phyloP scores from a whole-genome alignment of 2,888 invertebrate species.

The Drosophila kanekoi region DNA sequence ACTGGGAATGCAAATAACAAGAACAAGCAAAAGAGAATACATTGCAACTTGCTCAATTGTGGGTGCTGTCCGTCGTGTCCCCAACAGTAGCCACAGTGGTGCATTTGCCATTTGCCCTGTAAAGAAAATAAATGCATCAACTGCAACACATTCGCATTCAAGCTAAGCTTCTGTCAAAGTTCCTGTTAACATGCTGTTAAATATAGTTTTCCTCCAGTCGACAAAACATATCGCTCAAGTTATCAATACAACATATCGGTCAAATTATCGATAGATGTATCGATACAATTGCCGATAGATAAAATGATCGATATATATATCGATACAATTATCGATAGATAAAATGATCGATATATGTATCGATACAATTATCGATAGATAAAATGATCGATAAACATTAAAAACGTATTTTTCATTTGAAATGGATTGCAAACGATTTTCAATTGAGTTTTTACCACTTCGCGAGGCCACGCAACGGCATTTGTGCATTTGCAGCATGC shows the following conservation, averaged over 20 bases:
- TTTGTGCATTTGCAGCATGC: constrained; percentile 42
- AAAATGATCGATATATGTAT: too few species aligned
- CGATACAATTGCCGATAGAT: too few species aligned
- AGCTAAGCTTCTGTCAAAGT: neutral
- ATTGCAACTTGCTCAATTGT: constrained; percentile 21
- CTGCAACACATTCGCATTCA: too few species aligned
- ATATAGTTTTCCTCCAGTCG: neutral
- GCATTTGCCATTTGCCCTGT: neutral
- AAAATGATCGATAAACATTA: too few species aligned
- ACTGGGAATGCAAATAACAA: constrained; percentile 27
- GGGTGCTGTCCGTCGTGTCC: constrained; percentile 20
- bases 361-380: too few species aligned
- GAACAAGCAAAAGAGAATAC: constrained; percentile 5
- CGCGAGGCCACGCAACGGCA: constrained; percentile 62
- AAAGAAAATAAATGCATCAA: neutral
- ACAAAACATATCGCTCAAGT: too few species aligned
- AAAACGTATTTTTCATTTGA: neutral
- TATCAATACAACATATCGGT: too few species aligned
- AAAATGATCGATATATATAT: too few species aligned
- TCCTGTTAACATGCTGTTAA: neutral
- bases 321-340: too few species aligned
- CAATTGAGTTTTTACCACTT: constrained; percentile 15
- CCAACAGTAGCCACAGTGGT: constrained; percentile 25
- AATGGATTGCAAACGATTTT: neutral
- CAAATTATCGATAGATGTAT: too few species aligned